Conservation (phyloP, 2,113 vertebrate species). For the Rana temporaria region DNA sequence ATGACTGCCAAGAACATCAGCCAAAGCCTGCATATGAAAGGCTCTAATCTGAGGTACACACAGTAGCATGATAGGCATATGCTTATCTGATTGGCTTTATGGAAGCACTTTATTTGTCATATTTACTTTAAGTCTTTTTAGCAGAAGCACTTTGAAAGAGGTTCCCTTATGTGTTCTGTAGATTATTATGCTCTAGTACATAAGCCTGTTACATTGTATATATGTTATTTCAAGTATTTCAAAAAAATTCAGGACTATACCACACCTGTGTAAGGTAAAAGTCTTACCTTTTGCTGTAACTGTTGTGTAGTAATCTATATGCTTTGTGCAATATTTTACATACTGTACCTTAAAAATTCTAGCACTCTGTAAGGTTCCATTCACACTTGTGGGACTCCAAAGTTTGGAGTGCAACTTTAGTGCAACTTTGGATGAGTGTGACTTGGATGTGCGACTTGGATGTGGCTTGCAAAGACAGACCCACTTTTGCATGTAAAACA, state of each 20-base stretch:
- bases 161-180: slow-evolving; percentile 43
- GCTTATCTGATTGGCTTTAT: slow-evolving; percentile 43
- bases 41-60: slow-evolving; percentile 40
- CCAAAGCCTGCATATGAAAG: slow-evolving; percentile 49
- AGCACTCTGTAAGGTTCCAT: no score
- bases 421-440: no score
- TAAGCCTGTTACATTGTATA: slow-evolving; percentile 48
- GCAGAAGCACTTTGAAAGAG: slow-evolving; percentile 55
- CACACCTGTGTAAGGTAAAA: not conserved
- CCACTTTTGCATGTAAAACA: no score
- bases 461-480: no score
- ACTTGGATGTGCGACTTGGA: no score
- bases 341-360: no score
- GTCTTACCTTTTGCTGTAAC: not conserved
- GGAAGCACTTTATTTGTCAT: slow-evolving; percentile 45
- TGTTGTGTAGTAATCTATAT: not conserved
- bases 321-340: no score
- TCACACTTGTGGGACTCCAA: no score
- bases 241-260: not conserved
- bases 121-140: slow-evolving; percentile 45
- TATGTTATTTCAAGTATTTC: slow-evolving; percentile 36
- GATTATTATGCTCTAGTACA: slow-evolving; percentile 51
- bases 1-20: slow-evolving; percentile 33
- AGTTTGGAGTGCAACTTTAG: no score
- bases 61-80: slow-evolving; percentile 21